Conservation (phyloP, 2,113 vertebrate genomes). For the Ovibos moschatus region DNA sequence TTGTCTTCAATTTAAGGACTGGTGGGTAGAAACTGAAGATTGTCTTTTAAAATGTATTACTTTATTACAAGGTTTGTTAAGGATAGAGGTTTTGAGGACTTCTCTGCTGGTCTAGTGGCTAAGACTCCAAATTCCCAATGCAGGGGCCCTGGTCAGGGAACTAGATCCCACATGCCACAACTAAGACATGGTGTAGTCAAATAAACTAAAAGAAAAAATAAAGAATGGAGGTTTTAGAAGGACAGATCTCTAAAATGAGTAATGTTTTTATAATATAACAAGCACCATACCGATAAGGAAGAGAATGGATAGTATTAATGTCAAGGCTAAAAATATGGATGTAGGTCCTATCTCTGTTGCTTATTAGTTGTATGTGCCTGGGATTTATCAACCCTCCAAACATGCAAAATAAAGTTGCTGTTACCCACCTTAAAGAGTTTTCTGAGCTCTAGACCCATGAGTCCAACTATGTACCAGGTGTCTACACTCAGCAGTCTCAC, state of each 20-base stretch:
- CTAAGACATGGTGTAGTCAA: neutral
- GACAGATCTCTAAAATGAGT: neutral
- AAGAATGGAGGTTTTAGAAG: neutral
- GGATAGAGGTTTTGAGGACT: neutral
- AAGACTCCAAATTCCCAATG: neutral
- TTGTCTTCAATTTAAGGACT: neutral
- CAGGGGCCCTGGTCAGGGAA: neutral
- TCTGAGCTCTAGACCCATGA: neutral
- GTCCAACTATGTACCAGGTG: neutral
- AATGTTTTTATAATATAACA: neutral
- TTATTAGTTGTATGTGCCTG: neutral
- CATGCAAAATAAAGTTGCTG: neutral
- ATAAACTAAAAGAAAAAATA: neutral
- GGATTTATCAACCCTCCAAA: neutral
- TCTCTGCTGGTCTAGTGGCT: neutral
- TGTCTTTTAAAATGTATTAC: neutral
- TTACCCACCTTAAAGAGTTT: neutral
- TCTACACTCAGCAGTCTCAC: neutral
- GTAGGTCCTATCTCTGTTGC: neutral
- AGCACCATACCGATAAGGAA: neutral
- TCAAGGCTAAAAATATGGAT: neutral
- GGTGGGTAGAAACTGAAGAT: neutral
- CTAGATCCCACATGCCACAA: neutral
- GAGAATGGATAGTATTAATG: neutral
- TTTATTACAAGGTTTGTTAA: neutral